Base-by-base conservation (phyloP, 2,797 vertebrate genomes). In the Uromys caudimaculatus region DNA sequence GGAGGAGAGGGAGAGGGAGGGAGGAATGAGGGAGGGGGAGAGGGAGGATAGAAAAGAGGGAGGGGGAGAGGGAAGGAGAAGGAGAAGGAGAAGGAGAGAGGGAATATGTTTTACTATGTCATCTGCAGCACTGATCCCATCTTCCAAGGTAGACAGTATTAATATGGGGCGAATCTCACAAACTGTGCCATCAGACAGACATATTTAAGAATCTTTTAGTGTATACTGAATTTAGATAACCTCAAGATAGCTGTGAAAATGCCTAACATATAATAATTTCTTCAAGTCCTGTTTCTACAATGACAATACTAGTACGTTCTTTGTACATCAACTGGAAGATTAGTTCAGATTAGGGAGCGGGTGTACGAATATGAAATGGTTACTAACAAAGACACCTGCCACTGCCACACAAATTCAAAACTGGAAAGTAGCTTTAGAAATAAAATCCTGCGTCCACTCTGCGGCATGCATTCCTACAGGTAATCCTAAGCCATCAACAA, bases 221-320 rank as follows among this genome's bases (percentile, higher is more conserved):
- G 4, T 58, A 47, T 27, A 29, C 52, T 50, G 10, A 96, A 47
- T 93, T 77, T 73, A 76, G 67, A n/a, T 44, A n/a, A 90, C 17
- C 67, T 94, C 84, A 50, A 7, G 10, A 71, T 69, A 44, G 12
- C 94, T 69, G 29, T 32, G 69, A 44, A 88, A 41, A 44, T 21
- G 81, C 24, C 88, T 97, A 89, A 60, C 54, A 82, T 41, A 56
- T 52, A 85, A 85, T 93, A 92, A 83, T 29, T 87, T 94, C 69
- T 84, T 32, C 94, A 96, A 77, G 67, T 92, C 38, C 76, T 64
- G 47, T 69, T 96, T 97, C 32, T 84, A 73, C 92, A 95, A 88
- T n/a, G 41, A 44, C 16, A 95, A 90, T 44, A 60, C 11, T 78
- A 78, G 52, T 54, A 64, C 6, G 12, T 62, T 52, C 5, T 56